These are phyloP conservation scores for Venusia cambrica DNA, from an alignment of 2,888 invertebrate genomes.

Conservation along the genomic window DNA sequence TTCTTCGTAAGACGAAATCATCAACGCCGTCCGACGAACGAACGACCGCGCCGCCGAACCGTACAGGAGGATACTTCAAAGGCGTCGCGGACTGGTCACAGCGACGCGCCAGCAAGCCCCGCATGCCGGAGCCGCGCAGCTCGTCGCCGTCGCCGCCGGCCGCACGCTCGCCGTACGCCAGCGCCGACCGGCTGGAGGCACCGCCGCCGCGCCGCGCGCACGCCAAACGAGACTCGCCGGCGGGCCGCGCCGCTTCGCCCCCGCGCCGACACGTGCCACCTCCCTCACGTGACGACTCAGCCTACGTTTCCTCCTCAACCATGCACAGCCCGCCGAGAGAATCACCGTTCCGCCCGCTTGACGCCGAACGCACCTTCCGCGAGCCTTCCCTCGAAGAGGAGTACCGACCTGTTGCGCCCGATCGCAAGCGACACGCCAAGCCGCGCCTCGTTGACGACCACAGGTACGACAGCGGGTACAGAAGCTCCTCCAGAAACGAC, in stretches of 20 bases:
- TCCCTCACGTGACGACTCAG: slow-evolving; percentile 79
- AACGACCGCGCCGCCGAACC: slow-evolving; percentile 59
- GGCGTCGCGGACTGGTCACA: slow-evolving; percentile 92
- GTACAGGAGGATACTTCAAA: slow-evolving; percentile 83
- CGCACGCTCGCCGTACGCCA: slow-evolving; percentile 65
- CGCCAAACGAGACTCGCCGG: slow-evolving; percentile 67
- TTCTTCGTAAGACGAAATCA: slow-evolving; percentile 76
- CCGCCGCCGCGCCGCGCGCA: slow-evolving; percentile 71
- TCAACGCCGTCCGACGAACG: slow-evolving; percentile 78
- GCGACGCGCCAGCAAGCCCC: slow-evolving; percentile 78
- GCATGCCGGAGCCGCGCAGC: slow-evolving; percentile 74
- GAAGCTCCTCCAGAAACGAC: slow-evolving; percentile 79
- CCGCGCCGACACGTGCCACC: slow-evolving; percentile 72
- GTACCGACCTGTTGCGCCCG: slow-evolving; percentile 82
- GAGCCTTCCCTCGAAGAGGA: slow-evolving; percentile 77
- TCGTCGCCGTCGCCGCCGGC: slow-evolving; percentile 70
- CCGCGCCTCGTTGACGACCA: slow-evolving; percentile 74
- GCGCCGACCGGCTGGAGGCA: slow-evolving; percentile 62
- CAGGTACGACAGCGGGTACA: slow-evolving; percentile 80
- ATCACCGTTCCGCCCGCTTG: slow-evolving; percentile 72
- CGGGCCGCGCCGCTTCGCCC: slow-evolving; percentile 65
- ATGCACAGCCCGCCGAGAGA: slow-evolving; percentile 80
- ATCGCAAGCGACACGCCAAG: slow-evolving; percentile 83
- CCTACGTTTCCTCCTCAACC: slow-evolving; percentile 79
- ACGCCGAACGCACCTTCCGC: slow-evolving; percentile 67